Conservation (phyloP, 2,113 vertebrate genomes). For the Argyrosomus japonicus region DNA sequence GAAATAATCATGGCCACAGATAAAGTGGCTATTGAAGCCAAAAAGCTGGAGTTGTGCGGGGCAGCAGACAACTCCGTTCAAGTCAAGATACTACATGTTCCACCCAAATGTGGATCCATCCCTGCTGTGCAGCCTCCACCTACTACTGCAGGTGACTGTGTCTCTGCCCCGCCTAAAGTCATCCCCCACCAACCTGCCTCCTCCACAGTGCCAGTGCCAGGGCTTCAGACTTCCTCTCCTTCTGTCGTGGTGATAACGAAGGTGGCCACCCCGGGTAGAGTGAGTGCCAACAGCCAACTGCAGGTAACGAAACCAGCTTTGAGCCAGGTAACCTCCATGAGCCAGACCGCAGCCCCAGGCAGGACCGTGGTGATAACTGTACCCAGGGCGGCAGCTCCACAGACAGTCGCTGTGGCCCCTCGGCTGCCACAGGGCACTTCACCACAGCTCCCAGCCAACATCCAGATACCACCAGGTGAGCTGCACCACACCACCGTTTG, state of each 20-base stretch:
- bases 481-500: accelerated
- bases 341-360: slow-evolving; percentile 64
- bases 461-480: slow-evolving; percentile 93
- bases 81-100: slow-evolving; percentile 7
- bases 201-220: neutral
- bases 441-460: slow-evolving; percentile 87
- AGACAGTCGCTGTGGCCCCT: slow-evolving; percentile 68
- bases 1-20: slow-evolving; percentile 42
- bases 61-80: neutral
- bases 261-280: slow-evolving; percentile 2
- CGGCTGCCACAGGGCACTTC: slow-evolving; percentile 75
- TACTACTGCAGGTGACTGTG: neutral
- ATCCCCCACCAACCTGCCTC: neutral
- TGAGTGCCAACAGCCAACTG: neutral
- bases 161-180: neutral
- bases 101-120: slow-evolving; percentile 8
- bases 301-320: slow-evolving; percentile 34
- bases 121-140: neutral
- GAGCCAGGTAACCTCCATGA: slow-evolving; percentile 47
- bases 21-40: slow-evolving; percentile 15
- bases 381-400: slow-evolving; percentile 74
- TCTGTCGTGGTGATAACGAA: slow-evolving; percentile 57
- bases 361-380: slow-evolving; percentile 74
- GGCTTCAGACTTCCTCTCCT: slow-evolving; percentile 10
- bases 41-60: slow-evolving; percentile 1